Evolutionary conservation across 2,888 invertebrate species (phyloP).

Genomic region (Torymus texanus): DNA sequence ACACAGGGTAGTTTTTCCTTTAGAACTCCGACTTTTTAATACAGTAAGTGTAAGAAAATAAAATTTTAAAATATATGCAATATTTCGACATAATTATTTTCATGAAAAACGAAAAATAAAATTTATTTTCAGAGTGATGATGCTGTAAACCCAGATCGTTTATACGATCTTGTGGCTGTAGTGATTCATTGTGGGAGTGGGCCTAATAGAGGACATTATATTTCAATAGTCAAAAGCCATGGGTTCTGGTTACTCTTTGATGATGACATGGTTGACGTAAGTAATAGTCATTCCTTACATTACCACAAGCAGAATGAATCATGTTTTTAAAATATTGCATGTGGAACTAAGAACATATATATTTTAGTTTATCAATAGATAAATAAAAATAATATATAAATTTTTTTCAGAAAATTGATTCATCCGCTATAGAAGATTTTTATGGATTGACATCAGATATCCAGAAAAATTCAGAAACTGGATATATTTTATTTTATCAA

Average conservation of each 20-base stretch:
- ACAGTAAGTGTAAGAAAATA: slow-evolving; percentile 81
- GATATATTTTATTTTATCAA: slow-evolving; percentile 99
- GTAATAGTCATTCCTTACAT: slow-evolving; percentile 70
- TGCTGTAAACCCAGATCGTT: slow-evolving; percentile 97
- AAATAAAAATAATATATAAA: not conserved
- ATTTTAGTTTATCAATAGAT: not conserved
- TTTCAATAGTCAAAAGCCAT: slow-evolving; percentile 99
- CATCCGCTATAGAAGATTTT: slow-evolving; percentile 99
- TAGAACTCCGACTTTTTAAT: slow-evolving; percentile 97
- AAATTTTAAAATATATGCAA: slow-evolving; percentile 17
- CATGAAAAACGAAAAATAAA: not conserved
- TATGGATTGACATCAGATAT: slow-evolving; percentile 99
- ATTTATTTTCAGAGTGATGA: slow-evolving; percentile 89
- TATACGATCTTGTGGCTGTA: slow-evolving; percentile 99
- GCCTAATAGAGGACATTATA: slow-evolving; percentile 99
- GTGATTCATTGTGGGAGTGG: slow-evolving; percentile 99
- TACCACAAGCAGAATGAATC: slow-evolving; percentile 8
- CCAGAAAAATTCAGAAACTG: slow-evolving; percentile 99
- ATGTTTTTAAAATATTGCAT: slow-evolving; percentile 18
- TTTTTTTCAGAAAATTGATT: slow-evolving; percentile 95
- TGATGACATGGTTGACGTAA: slow-evolving; percentile 99
- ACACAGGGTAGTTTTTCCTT: slow-evolving; percentile 98
- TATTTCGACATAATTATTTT: slow-evolving; percentile 11
- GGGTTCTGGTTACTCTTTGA: slow-evolving; percentile 99
- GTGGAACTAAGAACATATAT: slow-evolving; percentile 12